Percentiles rank a stretch among this genome's conserved stretches.
Conservation (phyloP, 2,113 vertebrate species). For the Ciconia boyciana region DNA sequence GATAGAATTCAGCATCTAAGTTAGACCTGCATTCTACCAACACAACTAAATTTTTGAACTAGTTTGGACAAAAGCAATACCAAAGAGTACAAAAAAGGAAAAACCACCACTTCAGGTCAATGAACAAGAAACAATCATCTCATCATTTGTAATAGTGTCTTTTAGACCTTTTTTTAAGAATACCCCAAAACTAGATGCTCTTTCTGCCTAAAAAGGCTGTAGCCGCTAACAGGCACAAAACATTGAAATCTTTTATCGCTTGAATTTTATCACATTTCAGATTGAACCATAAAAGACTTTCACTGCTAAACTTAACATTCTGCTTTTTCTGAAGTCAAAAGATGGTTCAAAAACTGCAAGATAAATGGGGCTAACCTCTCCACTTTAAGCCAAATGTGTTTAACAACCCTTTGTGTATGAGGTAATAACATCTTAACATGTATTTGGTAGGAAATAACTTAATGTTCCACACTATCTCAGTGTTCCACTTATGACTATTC, state of each 20-base stretch:
- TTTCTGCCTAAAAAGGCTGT: not conserved
- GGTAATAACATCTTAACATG: not conserved
- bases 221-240: not conserved
- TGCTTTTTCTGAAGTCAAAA: not conserved
- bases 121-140: not conserved
- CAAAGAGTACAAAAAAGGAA: no score
- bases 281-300: not conserved
- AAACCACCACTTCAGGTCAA: not conserved
- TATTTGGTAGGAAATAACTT: not conserved
- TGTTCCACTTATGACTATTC: not conserved
- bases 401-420: not conserved
- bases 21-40: not conserved
- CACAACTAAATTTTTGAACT: not conserved
- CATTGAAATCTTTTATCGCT: not conserved
- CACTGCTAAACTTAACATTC: not conserved
- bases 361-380: not conserved
- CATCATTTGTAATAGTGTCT: rapidly evolving
- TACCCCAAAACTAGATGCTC: not conserved
- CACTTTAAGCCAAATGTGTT: not conserved
- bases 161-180: not conserved
- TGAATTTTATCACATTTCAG: not conserved
- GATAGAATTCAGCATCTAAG: not conserved
- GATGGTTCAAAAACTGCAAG: not conserved
- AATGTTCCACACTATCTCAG: not conserved
- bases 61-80: no score